Conservation (phyloP, 2,888 invertebrate species). For the Eilema griseolum region DNA sequence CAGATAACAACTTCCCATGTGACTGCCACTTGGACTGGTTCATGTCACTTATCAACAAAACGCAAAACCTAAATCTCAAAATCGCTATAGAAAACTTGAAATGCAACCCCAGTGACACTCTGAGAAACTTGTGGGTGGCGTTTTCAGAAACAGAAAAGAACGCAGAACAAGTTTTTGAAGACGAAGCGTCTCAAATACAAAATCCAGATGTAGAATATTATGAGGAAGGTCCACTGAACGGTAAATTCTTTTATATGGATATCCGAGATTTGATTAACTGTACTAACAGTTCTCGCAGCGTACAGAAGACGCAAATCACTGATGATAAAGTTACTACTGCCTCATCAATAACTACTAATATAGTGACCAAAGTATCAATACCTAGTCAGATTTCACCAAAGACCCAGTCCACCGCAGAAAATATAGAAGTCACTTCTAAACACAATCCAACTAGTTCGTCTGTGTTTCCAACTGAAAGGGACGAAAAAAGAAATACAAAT, state of each 20-base stretch:
- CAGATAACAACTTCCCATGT: conserved; percentile 80
- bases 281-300: conserved; percentile 36
- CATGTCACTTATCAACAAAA: conserved; percentile 70
- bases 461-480: neutral
- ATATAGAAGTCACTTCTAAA: neutral
- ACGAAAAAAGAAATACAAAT: conserved; percentile 21
- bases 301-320: neutral
- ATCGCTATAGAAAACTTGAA: conserved; percentile 75
- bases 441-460: neutral
- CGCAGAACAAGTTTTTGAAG: conserved; percentile 54
- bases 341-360: conserved; percentile 17
- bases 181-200: conserved; percentile 55
- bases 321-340: conserved; percentile 3
- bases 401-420: conserved; percentile 29
- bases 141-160: conserved; percentile 64
- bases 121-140: conserved; percentile 70
- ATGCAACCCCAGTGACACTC: conserved; percentile 67
- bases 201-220: conserved; percentile 77
- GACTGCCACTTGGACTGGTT: conserved; percentile 79
- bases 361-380: conserved; percentile 30
- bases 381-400: conserved; percentile 27
- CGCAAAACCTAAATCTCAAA: conserved; percentile 67
- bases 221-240: conserved; percentile 76
- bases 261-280: conserved; percentile 75
- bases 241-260: conserved; percentile 79